Evolutionary conservation across 2,888 invertebrate species (phyloP).

Genomic region (Chromoteleia sp.): DNA sequence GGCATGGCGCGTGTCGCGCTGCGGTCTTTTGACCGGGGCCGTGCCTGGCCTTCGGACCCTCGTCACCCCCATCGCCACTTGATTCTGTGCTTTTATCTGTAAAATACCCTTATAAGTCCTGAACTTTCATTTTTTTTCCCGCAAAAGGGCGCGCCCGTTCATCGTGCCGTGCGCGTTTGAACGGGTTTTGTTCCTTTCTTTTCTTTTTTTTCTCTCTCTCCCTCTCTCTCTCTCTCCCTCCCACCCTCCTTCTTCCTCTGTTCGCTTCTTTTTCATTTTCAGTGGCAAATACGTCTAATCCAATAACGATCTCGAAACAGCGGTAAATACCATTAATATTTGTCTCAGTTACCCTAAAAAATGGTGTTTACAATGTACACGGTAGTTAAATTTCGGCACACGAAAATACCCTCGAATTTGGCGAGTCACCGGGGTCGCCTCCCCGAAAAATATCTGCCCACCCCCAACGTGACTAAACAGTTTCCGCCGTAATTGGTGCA

Average conservation of each 20-base stretch:
- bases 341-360: slow-evolving; percentile 16
- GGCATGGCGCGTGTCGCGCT: no score
- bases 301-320: slow-evolving; percentile 17
- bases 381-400: slow-evolving; percentile 50
- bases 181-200: not conserved
- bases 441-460: slow-evolving; percentile 58
- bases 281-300: slow-evolving; percentile 4
- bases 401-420: slow-evolving; percentile 57
- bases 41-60: no score
- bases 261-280: no score
- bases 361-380: slow-evolving; percentile 37
- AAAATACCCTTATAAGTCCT: not conserved
- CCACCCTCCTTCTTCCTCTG: no score
- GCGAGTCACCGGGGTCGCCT: slow-evolving; percentile 59
- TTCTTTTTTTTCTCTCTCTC: no score
- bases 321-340: slow-evolving; percentile 29
- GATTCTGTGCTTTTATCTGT: no score
- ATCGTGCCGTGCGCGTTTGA: not conserved
- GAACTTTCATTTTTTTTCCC: slow-evolving; percentile 1
- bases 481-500: slow-evolving; percentile 69
- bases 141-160: slow-evolving; percentile 5
- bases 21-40: no score
- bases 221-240: no score
- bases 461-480: slow-evolving; percentile 64
- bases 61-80: no score